A percentile compares a stretch with the other conserved stretches of the same genome.
Evolutionary conservation across 1,140 invertebrate species (phyloP).

Genomic region (Berghia stephanieae): DNA sequence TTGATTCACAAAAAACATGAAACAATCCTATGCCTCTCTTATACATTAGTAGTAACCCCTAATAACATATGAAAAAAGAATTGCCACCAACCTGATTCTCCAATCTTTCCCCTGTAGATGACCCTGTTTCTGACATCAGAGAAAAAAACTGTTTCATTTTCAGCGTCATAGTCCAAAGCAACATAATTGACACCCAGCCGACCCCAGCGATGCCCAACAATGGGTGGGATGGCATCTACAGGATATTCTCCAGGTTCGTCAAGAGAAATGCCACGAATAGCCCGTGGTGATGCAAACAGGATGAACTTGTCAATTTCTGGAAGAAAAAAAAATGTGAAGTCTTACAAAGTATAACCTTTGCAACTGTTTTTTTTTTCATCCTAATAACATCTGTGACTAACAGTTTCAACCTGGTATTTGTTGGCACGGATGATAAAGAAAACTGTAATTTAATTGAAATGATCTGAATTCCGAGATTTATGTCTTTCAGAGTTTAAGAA

Average conservation of each 20-base stretch:
- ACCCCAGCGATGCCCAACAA: slow-evolving; percentile 73
- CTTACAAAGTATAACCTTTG: no score
- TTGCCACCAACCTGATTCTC: slow-evolving; percentile 76
- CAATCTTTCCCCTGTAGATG: slow-evolving; percentile 89
- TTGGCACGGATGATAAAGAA: not conserved
- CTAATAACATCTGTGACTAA: no score
- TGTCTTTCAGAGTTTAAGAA: not conserved
- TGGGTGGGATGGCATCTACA: slow-evolving; percentile 86
- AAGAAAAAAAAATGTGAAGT: slow-evolving; percentile 47
- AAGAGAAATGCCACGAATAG: slow-evolving; percentile 93
- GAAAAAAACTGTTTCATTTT: slow-evolving; percentile 92
- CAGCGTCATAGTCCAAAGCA: slow-evolving; percentile 93
- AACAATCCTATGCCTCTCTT: no score
- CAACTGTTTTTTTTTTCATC: no score
- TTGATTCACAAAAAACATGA: no score
- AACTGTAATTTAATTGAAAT: no score
- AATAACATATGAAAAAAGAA: no score
- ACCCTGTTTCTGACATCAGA: slow-evolving; percentile 97
- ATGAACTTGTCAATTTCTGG: slow-evolving; percentile 87
- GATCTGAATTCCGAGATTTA: no score
- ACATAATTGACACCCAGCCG: slow-evolving; percentile 85
- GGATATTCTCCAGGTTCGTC: slow-evolving; percentile 72
- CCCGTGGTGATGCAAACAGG: slow-evolving; percentile 96
- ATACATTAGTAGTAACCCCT: no score
- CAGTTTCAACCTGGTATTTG: no score